Conservation (phyloP, 2,888 invertebrate genomes). For the Cheilosia impressa region DNA sequence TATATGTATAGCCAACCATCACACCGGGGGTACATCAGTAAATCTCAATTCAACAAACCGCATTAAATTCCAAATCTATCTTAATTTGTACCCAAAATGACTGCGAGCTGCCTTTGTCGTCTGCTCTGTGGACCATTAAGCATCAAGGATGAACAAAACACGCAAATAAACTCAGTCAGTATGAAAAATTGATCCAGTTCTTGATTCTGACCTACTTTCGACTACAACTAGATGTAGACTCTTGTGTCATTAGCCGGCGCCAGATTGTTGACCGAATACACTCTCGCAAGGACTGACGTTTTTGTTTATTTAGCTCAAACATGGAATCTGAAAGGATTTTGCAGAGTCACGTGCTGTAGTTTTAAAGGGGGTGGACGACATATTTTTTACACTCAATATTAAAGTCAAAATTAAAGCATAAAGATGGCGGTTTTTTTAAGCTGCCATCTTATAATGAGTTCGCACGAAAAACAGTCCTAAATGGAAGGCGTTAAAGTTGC, state of each 20-base stretch:
- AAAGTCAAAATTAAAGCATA: no score
- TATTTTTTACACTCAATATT: no score
- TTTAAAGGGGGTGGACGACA: background rate
- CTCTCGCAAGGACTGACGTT: background rate
- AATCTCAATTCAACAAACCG: background rate
- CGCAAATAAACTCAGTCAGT: conserved; percentile 3
- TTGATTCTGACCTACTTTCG: conserved; percentile 41
- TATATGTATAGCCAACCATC: no score
- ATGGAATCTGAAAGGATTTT: background rate
- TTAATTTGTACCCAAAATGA: background rate
- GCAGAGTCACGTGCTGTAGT: background rate
- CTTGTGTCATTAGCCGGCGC: conserved; percentile 17
- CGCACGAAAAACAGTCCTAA: no score
- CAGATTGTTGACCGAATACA: conserved; percentile 25
- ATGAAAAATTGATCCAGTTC: conserved; percentile 22
- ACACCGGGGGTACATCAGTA: no score
- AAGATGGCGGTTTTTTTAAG: no score
- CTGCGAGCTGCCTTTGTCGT: background rate
- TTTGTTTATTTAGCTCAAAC: background rate
- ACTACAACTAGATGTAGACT: conserved; percentile 21
- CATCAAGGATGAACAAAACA: conserved; percentile 6
- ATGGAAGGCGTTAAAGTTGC: no score
- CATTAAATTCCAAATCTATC: background rate
- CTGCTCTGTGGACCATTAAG: conserved; percentile 16
- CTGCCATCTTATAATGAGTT: no score